Evolutionary conservation across 1,140 invertebrate species (phyloP).

Genomic region (Stratiolaelaps scimitus): DNA sequence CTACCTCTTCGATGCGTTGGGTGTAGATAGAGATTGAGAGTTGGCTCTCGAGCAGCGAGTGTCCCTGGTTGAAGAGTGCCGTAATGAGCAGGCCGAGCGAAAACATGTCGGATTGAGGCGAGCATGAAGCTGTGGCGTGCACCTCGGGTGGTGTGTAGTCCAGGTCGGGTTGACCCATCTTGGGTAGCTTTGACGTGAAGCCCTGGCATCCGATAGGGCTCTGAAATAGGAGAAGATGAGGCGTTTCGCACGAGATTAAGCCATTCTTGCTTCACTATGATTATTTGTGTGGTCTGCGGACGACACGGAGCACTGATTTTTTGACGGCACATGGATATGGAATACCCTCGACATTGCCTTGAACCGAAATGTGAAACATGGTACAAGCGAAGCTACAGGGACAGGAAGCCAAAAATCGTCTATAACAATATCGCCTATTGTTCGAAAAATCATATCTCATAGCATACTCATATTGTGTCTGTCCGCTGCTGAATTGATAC

Average conservation of each 20-base stretch:
- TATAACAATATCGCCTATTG: neutral
- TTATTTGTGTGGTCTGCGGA: too few relatives aligned
- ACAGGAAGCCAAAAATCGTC: neutral
- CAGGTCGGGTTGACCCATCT: constrained; percentile 75
- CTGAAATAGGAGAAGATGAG: constrained; percentile 21
- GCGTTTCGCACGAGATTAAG: too few relatives aligned
- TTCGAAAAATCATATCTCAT: neutral
- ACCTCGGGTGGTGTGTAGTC: constrained; percentile 84
- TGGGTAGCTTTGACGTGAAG: constrained; percentile 36
- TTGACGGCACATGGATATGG: too few relatives aligned
- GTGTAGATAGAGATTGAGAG: constrained; percentile 59
- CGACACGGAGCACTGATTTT: too few relatives aligned
- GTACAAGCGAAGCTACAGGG: too few relatives aligned
- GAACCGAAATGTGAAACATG: too few relatives aligned
- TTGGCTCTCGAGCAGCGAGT: constrained; percentile 56
- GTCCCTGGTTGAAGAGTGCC: constrained; percentile 75
- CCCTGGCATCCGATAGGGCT: constrained; percentile 35
- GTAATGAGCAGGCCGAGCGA: constrained; percentile 83
- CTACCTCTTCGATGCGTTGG: constrained; percentile 79
- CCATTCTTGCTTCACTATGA: too few relatives aligned
- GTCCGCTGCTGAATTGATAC: neutral
- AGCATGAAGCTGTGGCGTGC: constrained; percentile 65
- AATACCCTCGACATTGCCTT: too few relatives aligned
- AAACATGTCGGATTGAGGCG: constrained; percentile 82
- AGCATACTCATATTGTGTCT: constrained; percentile 48